Conservation (phyloP, 2,797 vertebrate species). For the Acipenser oxyrinchus region DNA sequence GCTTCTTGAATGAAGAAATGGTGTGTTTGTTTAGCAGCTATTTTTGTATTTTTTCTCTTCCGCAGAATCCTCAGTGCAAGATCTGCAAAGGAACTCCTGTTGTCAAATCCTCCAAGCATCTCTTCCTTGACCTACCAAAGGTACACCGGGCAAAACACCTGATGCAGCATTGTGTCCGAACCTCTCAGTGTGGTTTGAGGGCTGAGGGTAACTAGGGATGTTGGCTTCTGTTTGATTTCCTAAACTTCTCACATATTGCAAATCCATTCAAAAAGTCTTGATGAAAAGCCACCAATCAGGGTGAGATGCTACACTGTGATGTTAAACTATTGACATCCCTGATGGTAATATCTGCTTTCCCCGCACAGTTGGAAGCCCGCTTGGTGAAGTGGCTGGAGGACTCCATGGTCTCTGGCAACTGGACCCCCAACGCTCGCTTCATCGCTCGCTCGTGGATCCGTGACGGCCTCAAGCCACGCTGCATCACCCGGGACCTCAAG, state of each 20-base stretch:
- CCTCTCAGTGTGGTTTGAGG: background rate
- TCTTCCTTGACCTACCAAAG: slow-evolving; percentile 89
- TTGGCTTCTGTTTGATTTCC: too few species aligned
- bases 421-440: slow-evolving; percentile 83
- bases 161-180: background rate
- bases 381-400: slow-evolving; percentile 76
- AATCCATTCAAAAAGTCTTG: background rate
- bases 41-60: background rate
- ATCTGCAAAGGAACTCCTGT: slow-evolving; percentile 71
- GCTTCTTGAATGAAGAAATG: too few species aligned
- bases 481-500: slow-evolving; percentile 86
- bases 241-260: too few species aligned
- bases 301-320: background rate
- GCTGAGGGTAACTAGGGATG: too few species aligned
- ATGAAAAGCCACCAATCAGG: background rate
- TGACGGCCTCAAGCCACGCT: slow-evolving; percentile 86
- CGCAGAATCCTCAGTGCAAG: slow-evolving; percentile 86
- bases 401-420: slow-evolving; percentile 68
- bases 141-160: slow-evolving; percentile 33
- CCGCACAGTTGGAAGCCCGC: slow-evolving; percentile 64
- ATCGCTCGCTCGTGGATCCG: slow-evolving; percentile 90
- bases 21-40: background rate
- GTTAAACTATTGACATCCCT: background rate
- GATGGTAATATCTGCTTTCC: slow-evolving; percentile 1
- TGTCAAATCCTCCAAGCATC: slow-evolving; percentile 75